Base-by-base conservation (phyloP, 2,888 invertebrate species). In the Heliconius ismenius region DNA sequence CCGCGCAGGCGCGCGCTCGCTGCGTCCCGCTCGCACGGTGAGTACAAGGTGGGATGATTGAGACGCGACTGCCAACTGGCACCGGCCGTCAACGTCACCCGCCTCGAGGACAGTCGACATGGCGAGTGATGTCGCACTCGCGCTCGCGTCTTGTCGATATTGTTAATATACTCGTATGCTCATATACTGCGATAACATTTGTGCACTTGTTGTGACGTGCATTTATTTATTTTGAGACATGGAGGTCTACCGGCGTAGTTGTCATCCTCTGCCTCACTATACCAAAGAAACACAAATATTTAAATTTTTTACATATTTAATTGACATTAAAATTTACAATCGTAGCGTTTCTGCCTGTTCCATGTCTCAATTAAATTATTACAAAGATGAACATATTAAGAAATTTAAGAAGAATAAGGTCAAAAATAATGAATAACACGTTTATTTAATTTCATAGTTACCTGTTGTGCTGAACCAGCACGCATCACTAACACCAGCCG, bases 51-150 rank as follows among this genome's bases (percentile, higher is more conserved):
- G 89, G 91, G 88, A 88, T 91, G 92, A 93, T 93, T 93, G 93
- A 92, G 94, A 92, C 88, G 90, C 90, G 90, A 93, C 92, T 92
- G 93, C 87, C 93, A 92, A 93, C 94, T 93, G 93, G 92, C 93
- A 92, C 92, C 92, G 91, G 89, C 91, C 92, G 32, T 32, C 32
- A 32, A 32, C 92, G 93, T 93, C 93, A 92, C 89, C 90, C 90
- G 88, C 88, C 86, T 86, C 89, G 89, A 86, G 88, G 85, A 89
- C 87, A 87, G 92, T 91, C 91, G 91, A 92, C 92, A 92, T 81
- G 78, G 78, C 73, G 82, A 84, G 86, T 79, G 85, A 79, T 82
- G 86, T 21, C 15, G 43, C 15, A 4, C 43, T 15, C 75, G 73
- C 73, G 11, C 39, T 39, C 39, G 39, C 49, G 2, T 3, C 1